These are phyloP conservation scores for Tringa solitaria DNA, from an alignment of 2,113 vertebrate species.

Conservation along the genomic window DNA sequence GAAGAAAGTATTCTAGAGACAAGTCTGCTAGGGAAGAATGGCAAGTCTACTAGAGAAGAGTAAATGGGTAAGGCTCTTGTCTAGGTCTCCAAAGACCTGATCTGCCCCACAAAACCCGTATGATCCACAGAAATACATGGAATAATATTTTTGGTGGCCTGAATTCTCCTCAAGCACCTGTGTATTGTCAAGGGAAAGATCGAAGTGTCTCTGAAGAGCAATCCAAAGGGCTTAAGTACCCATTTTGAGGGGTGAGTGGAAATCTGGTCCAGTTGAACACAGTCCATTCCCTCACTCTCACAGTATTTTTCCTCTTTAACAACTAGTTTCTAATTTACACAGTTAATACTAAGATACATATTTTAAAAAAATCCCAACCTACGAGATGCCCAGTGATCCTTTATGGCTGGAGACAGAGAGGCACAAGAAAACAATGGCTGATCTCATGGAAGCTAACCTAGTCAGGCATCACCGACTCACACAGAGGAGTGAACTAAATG, in stretches of 20 bases:
- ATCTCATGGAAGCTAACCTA: background rate
- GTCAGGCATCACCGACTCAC: background rate
- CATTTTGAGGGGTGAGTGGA: background rate
- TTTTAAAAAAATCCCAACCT: background rate
- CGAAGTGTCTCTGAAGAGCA: background rate
- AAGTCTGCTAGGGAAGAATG: background rate
- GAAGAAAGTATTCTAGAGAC: background rate
- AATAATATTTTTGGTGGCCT: background rate
- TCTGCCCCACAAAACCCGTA: background rate
- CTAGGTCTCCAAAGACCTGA: background rate
- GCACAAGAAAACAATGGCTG: background rate
- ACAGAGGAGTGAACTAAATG: background rate
- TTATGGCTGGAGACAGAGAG: background rate
- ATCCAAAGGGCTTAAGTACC: background rate
- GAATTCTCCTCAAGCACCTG: background rate
- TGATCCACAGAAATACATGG: background rate
- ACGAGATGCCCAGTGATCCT: background rate
- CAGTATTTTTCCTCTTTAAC: background rate
- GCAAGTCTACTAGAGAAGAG: background rate
- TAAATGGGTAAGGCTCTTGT: background rate
- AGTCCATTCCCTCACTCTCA: background rate
- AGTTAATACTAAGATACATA: background rate
- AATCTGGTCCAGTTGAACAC: background rate
- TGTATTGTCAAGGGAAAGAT: background rate
- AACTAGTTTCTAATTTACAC: background rate